Evolutionary conservation across 2,888 invertebrate genomes (phyloP).

Genomic region (Diaperis boleti): DNA sequence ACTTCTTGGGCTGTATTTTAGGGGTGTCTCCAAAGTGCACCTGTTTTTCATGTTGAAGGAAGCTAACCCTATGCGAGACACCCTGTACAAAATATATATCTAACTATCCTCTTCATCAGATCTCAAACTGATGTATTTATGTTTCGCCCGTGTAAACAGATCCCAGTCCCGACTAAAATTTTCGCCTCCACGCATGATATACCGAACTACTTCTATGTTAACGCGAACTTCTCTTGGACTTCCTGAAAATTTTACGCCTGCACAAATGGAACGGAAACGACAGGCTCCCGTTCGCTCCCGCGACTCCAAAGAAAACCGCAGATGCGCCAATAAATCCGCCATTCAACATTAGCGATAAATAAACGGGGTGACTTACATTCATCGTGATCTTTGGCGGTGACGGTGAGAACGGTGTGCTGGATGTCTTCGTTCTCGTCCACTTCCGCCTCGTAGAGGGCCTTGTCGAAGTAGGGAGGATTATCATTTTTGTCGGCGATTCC

Average conservation of each 20-base stretch:
- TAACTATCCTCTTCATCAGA: too few species aligned
- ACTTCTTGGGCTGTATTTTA: too few species aligned
- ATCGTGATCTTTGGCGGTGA: conserved; percentile 99
- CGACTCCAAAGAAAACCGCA: conserved; percentile 1
- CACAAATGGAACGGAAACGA: conserved; percentile 6
- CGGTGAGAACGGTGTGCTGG: conserved; percentile 96
- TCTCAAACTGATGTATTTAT: too few species aligned
- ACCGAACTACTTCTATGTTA: background rate
- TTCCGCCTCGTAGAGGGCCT: conserved; percentile 95
- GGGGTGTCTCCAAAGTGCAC: too few species aligned
- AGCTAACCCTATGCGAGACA: too few species aligned
- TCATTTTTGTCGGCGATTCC: conserved; percentile 99
- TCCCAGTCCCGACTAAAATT: too few species aligned
- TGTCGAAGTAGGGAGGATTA: conserved; percentile 98
- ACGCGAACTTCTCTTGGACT: background rate
- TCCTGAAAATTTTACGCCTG: background rate
- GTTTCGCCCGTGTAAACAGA: too few species aligned
- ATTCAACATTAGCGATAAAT: conserved; percentile 9
- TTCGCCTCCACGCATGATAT: too few species aligned
- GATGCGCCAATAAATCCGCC: conserved; percentile 5
- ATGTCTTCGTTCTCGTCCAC: conserved; percentile 98
- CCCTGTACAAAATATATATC: too few species aligned
- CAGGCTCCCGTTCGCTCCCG: background rate
- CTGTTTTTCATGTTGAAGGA: too few species aligned
- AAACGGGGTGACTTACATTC: conserved; percentile 85